A percentile compares a stretch with the other conserved stretches of the same genome.
Evolutionary conservation across 1,140 invertebrate genomes (phyloP).

Genomic region (Sitodiplosis mosellana): DNA sequence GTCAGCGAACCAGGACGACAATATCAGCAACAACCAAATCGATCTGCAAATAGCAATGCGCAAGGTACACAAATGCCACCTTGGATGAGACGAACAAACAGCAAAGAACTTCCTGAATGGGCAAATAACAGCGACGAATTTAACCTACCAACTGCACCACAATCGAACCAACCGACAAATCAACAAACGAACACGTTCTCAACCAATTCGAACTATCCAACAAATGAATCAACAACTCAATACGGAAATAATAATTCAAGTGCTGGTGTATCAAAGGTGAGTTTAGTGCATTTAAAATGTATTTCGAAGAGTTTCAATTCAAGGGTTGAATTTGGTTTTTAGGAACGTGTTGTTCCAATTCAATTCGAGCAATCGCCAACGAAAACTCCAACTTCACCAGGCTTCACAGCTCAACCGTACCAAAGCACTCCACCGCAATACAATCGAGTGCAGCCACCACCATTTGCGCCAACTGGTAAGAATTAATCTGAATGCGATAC

Average conservation of each 20-base stretch:
- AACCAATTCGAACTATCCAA: slow-evolving; percentile 1
- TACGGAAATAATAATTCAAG: not conserved
- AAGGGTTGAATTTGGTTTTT: not conserved
- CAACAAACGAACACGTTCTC: slow-evolving; percentile 14
- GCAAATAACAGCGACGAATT: not conserved
- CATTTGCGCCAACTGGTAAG: not conserved
- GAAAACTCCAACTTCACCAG: slow-evolving; percentile 7
- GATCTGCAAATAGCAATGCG: slow-evolving; percentile 8
- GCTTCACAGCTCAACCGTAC: slow-evolving; percentile 4
- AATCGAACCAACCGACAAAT: not conserved
- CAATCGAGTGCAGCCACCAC: not conserved
- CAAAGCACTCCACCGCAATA: not conserved
- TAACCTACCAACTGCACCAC: not conserved
- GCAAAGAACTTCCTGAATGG: slow-evolving; percentile 6
- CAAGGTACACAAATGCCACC: slow-evolving; percentile 1
- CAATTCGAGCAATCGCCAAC: slow-evolving; percentile 25
- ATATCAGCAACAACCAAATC: not conserved
- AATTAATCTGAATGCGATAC: too few species aligned
- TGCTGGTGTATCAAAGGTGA: not conserved
- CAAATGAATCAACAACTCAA: too few species aligned
- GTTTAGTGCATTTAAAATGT: not conserved
- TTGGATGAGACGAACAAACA: slow-evolving; percentile 10
- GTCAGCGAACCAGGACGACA: slow-evolving; percentile 14
- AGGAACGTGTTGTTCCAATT: slow-evolving; percentile 30
- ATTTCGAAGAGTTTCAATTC: not conserved